Evolutionary conservation across 2,888 invertebrate species (phyloP), one percentile per base, ranked within the genome.

Genomic region (Miltochrista miniata): DNA sequence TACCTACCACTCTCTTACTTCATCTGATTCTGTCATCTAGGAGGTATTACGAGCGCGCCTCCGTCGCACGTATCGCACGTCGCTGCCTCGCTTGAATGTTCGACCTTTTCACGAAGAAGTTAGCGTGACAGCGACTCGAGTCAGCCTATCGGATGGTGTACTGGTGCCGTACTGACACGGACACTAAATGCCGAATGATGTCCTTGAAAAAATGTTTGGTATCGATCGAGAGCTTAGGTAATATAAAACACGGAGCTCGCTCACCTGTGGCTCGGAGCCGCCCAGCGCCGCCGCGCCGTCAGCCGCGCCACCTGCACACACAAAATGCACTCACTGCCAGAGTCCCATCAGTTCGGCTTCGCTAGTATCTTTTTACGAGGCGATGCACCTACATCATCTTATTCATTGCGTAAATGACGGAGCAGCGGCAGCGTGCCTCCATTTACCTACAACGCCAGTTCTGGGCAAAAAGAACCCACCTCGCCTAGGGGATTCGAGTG

Each of bases 201-300:
- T 36, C 51, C 51, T 51, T 46, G 35, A 30, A 12, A 31, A 12
- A 12, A 51, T 35, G 30, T 3, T 31, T 29, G n/a, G n/a, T 47
- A 47, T 47, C 43, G 43, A 50, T 45, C 54, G 54, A 24, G 5
- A 7, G 1, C 18, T 4, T 24, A 5, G 18, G 2, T 4, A 24
- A 10, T 31, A 31, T 31, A 10, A 5, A 31, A 10, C 31, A 10
- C 10, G 8, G 8, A 8, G 5, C 7, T 11, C 35, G 38, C 65
- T 50, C 52, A 69, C 67, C 64, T 62, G 67, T n/a, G 47, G 63
- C 24, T 60, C 63, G 15, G 70, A 52, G 40, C 15, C 41, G 4
- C 45, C 13, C 9, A 46, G 56, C 43, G 42, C 13, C 29, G 66
- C 71, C 11, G 60, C 35, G 48, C 60, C 62, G 61, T 57, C 45